A percentile compares a stretch with the other conserved stretches of the same genome.
phyloP scores from a whole-genome alignment of 2,888 invertebrate species.

The Corythucha ciliata region DNA sequence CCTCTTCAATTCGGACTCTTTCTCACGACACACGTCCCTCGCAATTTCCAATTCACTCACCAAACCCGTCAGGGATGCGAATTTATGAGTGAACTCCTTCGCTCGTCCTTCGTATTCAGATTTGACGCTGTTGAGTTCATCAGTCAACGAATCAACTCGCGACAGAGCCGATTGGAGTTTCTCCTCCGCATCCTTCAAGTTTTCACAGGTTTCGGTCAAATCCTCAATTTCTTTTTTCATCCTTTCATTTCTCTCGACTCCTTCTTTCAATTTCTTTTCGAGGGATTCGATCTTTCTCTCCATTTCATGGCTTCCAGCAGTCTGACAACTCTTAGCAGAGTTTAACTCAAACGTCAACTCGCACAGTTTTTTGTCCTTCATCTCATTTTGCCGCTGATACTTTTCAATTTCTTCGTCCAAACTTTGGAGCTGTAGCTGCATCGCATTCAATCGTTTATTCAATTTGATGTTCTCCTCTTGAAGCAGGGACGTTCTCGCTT shows the following conservation, averaged over 20 bases:
- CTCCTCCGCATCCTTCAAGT: background rate
- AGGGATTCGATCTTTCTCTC: constrained; percentile 19
- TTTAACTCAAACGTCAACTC: constrained; percentile 30
- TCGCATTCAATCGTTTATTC: constrained; percentile 13
- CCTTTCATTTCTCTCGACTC: background rate
- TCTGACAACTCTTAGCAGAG: no score
- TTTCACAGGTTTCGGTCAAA: background rate
- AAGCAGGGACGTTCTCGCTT: constrained; percentile 10
- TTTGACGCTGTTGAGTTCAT: constrained; percentile 21
- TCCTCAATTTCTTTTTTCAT: no score
- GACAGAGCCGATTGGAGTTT: constrained; percentile 9
- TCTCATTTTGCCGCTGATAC: constrained; percentile 21
- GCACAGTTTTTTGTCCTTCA: constrained; percentile 31
- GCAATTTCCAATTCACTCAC: constrained; percentile 24
- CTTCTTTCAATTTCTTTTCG: background rate
- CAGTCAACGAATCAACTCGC: constrained; percentile 31
- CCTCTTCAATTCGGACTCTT: constrained; percentile 27
- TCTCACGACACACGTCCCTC: constrained; percentile 25
- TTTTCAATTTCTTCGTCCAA: constrained; percentile 23
- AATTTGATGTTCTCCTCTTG: constrained; percentile 21
- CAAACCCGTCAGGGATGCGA: constrained; percentile 16
- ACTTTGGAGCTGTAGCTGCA: constrained; percentile 12
- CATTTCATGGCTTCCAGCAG: constrained; percentile 19
- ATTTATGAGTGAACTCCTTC: constrained; percentile 13
- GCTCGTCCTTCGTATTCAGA: constrained; percentile 14